Base-by-base conservation (phyloP, 1,140 invertebrate genomes). In the Littorina saxatilis region DNA sequence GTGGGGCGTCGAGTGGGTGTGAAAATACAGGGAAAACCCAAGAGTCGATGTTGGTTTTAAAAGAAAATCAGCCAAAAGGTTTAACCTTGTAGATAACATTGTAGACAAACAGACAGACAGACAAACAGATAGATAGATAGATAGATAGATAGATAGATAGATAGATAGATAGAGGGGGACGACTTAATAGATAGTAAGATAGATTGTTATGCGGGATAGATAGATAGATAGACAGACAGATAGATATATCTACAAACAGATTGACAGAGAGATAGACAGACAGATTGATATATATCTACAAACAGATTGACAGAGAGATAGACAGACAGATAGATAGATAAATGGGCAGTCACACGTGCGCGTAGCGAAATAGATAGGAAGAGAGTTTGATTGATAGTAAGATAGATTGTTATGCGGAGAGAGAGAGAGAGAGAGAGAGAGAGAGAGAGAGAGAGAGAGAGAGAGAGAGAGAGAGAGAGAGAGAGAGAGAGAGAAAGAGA, bases 361-460 rank as follows among this genome's bases (percentile, higher is more conserved):
- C n/a, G n/a, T n/a, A n/a, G n/a, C n/a, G n/a, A n/a, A n/a, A 68
- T 32, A 66, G 47, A 52, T 15, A 40, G 78, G 20, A 39, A 68
- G n/a, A 32, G 61, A 70, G 43, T 23, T 1, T 52, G 40, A 50
- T 9, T 20, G 5, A 39, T 7, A 43, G 35, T 20, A 32, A 40
- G 52, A 61, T 50, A 55, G 27, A 40, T 35, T 40, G 29, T 9
- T 20, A 5, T 5, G 39, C 17, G 1, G 47, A 40, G 35, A 43
- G 70, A 72, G 68, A 72, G 68, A 72, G 68, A 73, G 39, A 35
- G 40, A 47, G 43, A 73, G 70, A 55, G 52, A 73, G 79, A 74
- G 68, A 50, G 40, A 72, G 79, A 20, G 61, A 43, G 23, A 7
- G 37, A 73, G 79, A 27, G 66, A 32, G 79, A 43, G 66, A 40